Evolutionary conservation across 1,140 invertebrate species (phyloP).

Genomic region (Trachymyrmex cornetzi): DNA sequence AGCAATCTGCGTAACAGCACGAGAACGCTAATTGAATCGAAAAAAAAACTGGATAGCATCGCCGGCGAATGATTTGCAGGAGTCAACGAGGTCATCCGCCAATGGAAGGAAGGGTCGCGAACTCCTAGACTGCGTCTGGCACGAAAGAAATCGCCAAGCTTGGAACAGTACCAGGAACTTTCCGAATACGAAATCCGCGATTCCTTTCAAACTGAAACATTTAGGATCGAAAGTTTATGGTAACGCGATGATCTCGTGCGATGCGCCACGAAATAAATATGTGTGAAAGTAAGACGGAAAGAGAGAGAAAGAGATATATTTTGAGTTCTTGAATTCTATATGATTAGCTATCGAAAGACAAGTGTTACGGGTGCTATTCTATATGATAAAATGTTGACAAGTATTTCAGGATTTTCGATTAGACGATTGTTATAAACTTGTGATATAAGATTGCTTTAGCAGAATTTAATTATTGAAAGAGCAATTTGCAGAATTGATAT

Average conservation of each 20-base stretch:
- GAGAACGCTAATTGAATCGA: constrained; percentile 36
- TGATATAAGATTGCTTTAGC: background rate
- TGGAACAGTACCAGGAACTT: constrained; percentile 73
- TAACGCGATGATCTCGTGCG: constrained; percentile 28
- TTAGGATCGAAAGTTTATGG: constrained; percentile 57
- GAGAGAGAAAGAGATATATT: constrained; percentile 10
- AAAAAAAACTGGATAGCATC: background rate
- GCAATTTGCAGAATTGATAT: background rate
- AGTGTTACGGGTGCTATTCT: background rate
- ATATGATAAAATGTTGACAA: background rate
- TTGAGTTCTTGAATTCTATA: background rate
- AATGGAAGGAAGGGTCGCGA: constrained; percentile 69
- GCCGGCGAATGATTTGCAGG: constrained; percentile 57
- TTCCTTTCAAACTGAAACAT: constrained; percentile 39
- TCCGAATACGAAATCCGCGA: constrained; percentile 32
- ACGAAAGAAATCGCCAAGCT: constrained; percentile 66
- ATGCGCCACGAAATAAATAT: constrained; percentile 2
- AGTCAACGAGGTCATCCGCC: constrained; percentile 67
- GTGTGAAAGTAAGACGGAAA: background rate
- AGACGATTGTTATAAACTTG: background rate
- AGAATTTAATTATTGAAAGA: background rate
- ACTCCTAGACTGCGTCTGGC: constrained; percentile 73
- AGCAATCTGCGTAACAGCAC: background rate
- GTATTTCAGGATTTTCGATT: background rate
- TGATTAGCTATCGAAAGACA: constrained; percentile 11